Evolutionary conservation across 2,113 vertebrate species (phyloP).

Genomic region (Hippocampus mohnikei): DNA sequence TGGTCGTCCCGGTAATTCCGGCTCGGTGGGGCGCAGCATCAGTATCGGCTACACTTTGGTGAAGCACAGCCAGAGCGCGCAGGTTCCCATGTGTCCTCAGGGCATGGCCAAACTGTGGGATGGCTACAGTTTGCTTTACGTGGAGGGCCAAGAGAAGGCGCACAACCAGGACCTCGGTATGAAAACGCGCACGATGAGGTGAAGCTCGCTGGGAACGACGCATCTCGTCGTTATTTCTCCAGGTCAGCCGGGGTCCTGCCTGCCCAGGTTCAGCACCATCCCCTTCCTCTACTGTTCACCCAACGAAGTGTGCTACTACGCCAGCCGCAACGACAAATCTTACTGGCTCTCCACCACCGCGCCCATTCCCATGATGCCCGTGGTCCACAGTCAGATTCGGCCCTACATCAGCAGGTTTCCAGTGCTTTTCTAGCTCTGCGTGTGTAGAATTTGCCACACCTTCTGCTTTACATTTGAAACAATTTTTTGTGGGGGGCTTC

Average conservation of each 20-base stretch:
- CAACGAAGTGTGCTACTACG: conserved; percentile 88
- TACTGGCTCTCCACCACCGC: conserved; percentile 96
- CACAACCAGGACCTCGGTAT: conserved; percentile 95
- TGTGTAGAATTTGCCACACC: background rate
- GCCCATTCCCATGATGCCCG: conserved; percentile 95
- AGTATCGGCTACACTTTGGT: conserved; percentile 82
- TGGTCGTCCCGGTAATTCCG: conserved; percentile 70
- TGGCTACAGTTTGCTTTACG: conserved; percentile 89
- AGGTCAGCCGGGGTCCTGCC: conserved; percentile 93
- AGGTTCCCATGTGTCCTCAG: conserved; percentile 84
- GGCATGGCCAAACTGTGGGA: conserved; percentile 91
- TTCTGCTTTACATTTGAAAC: background rate
- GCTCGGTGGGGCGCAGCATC: conserved; percentile 70
- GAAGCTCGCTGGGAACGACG: background rate
- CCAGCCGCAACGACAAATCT: conserved; percentile 93
- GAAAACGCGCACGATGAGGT: background rate
- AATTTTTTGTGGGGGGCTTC: background rate
- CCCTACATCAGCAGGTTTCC: conserved; percentile 85
- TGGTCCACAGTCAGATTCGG: conserved; percentile 76
- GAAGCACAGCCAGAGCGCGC: conserved; percentile 88
- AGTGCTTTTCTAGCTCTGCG: background rate
- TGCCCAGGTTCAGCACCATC: conserved; percentile 93
- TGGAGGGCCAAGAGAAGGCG: conserved; percentile 94
- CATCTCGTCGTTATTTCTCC: background rate
- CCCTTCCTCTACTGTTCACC: conserved; percentile 95